Conservation (phyloP, 2,888 invertebrate species). For the Eudasyphora cyanicolor region DNA sequence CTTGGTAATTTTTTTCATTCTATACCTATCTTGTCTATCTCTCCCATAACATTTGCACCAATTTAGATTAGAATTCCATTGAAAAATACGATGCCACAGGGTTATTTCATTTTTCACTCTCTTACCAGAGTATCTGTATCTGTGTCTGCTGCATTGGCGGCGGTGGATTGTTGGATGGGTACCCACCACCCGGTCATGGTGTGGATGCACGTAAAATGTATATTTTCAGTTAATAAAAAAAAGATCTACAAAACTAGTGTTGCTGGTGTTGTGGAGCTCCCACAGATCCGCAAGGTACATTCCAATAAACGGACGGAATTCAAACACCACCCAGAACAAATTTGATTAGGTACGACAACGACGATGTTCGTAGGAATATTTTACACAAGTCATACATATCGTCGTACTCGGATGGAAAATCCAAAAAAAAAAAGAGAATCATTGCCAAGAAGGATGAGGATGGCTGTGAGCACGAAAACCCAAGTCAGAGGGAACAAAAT, state of each 20-base stretch:
- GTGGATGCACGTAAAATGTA: neutral
- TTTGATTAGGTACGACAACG: constrained; percentile 28
- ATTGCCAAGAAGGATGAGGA: no score
- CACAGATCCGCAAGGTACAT: neutral
- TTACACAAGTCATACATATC: neutral
- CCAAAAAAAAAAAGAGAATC: neutral
- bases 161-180: neutral
- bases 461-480: neutral
- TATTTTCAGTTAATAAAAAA: constrained; percentile 21
- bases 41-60: constrained; percentile 29
- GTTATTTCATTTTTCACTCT: constrained; percentile 28
- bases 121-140: neutral
- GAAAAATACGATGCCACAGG: constrained; percentile 34
- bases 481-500: neutral
- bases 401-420: neutral
- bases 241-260: neutral
- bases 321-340: constrained; percentile 6
- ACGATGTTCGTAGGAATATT: neutral
- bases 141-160: neutral
- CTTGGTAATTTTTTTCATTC: neutral
- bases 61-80: constrained; percentile 35
- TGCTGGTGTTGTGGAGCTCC: neutral
- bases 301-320: no score
- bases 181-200: no score
- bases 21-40: neutral